Evolutionary conservation across 2,888 invertebrate species (phyloP), one percentile per base, ranked within the genome.

Genomic region (Colostygia pectinataria): DNA sequence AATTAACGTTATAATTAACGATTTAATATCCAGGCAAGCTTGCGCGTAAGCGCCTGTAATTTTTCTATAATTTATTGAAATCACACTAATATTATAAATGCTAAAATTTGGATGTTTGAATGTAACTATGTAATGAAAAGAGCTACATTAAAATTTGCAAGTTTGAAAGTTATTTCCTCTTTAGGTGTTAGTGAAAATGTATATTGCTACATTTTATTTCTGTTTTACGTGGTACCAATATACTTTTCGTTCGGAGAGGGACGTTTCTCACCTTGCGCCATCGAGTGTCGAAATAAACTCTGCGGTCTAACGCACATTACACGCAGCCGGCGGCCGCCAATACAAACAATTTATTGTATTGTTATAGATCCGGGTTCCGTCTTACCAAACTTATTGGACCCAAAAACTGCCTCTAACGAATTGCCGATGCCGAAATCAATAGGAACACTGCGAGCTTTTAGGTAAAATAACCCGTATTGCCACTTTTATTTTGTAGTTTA

Each of bases 311-410:
- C 80, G 76, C 77, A 82, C 83, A 83, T 83, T 82, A 76, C 74
- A 55, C 59, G 57, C 85, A 85, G 67, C 78, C 73, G 83, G 74
- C 66, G 66, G 24, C 69, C 57, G 53, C 72, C 77, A 77, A 82
- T 81, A 83, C 77, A 78, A 75, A 67, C 76, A 77, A 84, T 85
- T 83, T 85, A 84, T 85, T 80, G 80, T 80, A 77, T 77, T 77
- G 78, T 78, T 82, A 83, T 80, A 79, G 80, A 81, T 82, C 73
- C 67, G 63, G 63, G 59, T 63, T 63, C 70, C 70, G 71, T 74
- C 74, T 73, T 76, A 59, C 64, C 65, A 63, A 71, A 73, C 70
- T 70, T 79, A 80, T 80, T 74, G 75, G 64, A 51, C 62, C 60
- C 67, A 58, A 65, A 68, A 76, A 66, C 67, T 63, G 56, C 56